Percentiles rank a stretch among this genome's conserved stretches.
Evolutionary conservation across 2,888 invertebrate genomes (phyloP).

Genomic region (Agrilus mali): DNA sequence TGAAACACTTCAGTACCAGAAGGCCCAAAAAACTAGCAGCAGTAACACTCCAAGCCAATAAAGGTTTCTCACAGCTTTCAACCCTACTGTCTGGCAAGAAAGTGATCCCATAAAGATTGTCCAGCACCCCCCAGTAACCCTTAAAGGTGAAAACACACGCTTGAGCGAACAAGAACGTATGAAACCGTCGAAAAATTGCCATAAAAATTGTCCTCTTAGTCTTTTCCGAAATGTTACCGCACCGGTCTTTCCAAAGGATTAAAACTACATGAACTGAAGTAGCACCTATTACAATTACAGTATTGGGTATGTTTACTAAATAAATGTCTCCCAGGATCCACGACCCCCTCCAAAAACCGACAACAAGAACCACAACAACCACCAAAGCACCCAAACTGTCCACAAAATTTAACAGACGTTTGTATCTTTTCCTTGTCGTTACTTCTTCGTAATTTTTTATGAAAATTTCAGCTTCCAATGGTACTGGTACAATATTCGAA

Average conservation of each 20-base stretch:
- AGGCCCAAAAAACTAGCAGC: constrained; percentile 18
- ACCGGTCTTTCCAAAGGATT: too few relatives aligned
- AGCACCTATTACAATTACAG: too few relatives aligned
- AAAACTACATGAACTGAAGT: too few relatives aligned
- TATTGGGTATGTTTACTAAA: too few relatives aligned
- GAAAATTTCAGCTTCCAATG: not conserved
- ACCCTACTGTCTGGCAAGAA: constrained; percentile 3
- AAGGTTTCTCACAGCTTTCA: constrained; percentile 1
- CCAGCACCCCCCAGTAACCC: constrained; percentile 37
- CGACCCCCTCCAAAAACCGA: constrained; percentile 42
- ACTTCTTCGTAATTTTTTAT: not conserved
- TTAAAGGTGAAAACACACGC: constrained; percentile 42
- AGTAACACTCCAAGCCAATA: constrained; percentile 6
- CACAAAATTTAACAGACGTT: constrained; percentile 22
- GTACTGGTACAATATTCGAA: not conserved
- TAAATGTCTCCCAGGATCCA: constrained; percentile 40
- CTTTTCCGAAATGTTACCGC: constrained; percentile 12
- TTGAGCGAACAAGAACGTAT: constrained; percentile 38
- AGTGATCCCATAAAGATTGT: constrained; percentile 14
- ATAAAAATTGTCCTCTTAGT: constrained; percentile 1
- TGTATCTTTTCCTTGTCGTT: constrained; percentile 6
- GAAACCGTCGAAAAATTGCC: constrained; percentile 22
- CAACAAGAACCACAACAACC: constrained; percentile 37
- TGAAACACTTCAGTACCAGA: constrained; percentile 32
- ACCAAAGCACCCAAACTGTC: constrained; percentile 34